These are phyloP conservation scores for Microcebus ravelobensis DNA, from an alignment of 2,113 vertebrate species.

Conservation along the genomic window DNA sequence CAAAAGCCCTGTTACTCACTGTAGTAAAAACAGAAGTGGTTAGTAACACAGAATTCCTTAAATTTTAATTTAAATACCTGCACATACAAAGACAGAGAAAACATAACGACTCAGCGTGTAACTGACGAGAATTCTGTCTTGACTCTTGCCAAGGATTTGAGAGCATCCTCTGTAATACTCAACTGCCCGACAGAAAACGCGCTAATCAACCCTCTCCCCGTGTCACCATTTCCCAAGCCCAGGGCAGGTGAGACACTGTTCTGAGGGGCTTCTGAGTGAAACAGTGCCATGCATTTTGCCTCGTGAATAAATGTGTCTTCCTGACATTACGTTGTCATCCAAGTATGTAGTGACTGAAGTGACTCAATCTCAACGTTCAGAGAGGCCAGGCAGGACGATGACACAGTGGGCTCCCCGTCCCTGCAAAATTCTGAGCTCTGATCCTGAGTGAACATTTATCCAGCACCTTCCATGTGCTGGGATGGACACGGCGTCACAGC, in stretches of 20 bases:
- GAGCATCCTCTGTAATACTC: not conserved
- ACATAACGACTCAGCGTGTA: not conserved
- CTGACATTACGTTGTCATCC: not conserved
- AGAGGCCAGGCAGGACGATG: not conserved
- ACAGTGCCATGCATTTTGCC: not conserved
- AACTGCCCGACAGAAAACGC: not conserved
- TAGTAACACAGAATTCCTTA: too few species aligned
- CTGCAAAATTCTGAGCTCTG: too few species aligned
- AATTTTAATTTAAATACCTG: not conserved
- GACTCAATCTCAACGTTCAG: not conserved
- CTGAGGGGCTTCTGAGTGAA: not conserved
- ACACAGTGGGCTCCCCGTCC: not conserved
- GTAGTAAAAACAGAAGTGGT: too few species aligned
- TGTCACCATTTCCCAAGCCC: not conserved
- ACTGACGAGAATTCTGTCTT: not conserved
- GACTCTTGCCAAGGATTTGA: not conserved
- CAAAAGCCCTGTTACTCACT: too few species aligned
- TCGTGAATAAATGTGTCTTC: not conserved
- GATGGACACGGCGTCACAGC: not conserved
- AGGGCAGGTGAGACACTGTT: not conserved
- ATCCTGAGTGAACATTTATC: not conserved
- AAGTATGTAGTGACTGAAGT: not conserved
- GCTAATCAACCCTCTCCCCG: too few species aligned
- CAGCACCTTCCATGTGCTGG: not conserved
- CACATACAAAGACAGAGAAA: not conserved